These are phyloP conservation scores for Piprites chloris DNA, from an alignment of 2,113 vertebrate genomes.

Conservation along the genomic window DNA sequence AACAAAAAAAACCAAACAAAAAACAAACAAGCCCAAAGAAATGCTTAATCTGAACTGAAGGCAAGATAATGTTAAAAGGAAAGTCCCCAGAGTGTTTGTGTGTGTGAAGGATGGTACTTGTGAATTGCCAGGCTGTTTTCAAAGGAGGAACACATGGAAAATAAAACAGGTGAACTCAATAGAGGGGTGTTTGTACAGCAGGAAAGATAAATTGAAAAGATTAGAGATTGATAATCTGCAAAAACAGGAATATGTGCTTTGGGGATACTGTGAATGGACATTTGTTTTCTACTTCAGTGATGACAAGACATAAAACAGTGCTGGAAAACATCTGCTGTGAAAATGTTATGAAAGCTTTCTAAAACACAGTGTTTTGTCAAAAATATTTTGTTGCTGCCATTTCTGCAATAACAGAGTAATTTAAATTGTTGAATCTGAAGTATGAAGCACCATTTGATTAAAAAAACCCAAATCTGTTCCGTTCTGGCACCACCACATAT, in stretches of 20 bases:
- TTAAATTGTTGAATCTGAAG: neutral
- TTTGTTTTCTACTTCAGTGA: neutral
- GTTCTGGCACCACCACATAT: neutral
- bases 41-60: neutral
- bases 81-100: neutral
- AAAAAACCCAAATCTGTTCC: neutral
- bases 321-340: neutral
- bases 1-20: too few species aligned
- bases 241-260: neutral
- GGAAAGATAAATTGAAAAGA: neutral
- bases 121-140: neutral
- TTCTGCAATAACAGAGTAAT: neutral
- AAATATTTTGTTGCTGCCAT: neutral
- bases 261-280: neutral
- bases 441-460: neutral
- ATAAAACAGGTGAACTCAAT: neutral
- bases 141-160: neutral
- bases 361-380: neutral
- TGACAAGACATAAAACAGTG: neutral
- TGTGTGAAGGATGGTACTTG: neutral
- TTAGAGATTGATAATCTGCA: neutral
- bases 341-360: neutral
- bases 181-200: neutral
- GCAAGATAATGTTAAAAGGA: neutral
- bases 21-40: neutral